A percentile compares a stretch with the other conserved stretches of the same genome.
Evolutionary conservation across 2,113 vertebrate species (phyloP).

Genomic region (Macroglossus sobrinus): DNA sequence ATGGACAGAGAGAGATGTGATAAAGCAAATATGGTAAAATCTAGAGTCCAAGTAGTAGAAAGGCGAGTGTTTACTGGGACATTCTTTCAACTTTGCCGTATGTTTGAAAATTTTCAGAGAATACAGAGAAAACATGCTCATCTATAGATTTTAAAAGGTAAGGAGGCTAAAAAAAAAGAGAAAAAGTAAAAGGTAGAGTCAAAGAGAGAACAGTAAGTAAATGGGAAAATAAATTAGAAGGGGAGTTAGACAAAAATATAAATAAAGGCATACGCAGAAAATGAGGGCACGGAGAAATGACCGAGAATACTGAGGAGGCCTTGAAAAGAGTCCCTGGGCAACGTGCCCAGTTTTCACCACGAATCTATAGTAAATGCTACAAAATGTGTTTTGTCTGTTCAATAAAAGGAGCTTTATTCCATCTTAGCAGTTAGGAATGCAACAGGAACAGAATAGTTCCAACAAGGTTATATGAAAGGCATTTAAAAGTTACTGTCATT

Average conservation of each 20-base stretch:
- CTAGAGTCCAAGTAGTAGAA: background rate
- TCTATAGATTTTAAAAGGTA: background rate
- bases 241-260: background rate
- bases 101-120: background rate
- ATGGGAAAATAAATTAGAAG: background rate
- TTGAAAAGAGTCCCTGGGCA: background rate
- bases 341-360: background rate
- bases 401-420: background rate
- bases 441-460: background rate
- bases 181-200: background rate
- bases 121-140: background rate
- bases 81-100: background rate
- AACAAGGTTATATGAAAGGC: background rate
- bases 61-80: background rate
- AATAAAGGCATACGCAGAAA: background rate
- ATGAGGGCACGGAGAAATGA: background rate
- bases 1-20: background rate
- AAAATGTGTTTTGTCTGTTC: background rate
- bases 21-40: background rate
- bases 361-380: background rate
- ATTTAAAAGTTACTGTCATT: background rate
- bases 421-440: background rate
- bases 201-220: background rate
- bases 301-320: background rate
- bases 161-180: background rate